Percentiles rank a stretch among this genome's conserved stretches.
These are phyloP conservation scores for Pteria penguin DNA, from an alignment of 2,888 invertebrate species.

Conservation along the genomic window DNA sequence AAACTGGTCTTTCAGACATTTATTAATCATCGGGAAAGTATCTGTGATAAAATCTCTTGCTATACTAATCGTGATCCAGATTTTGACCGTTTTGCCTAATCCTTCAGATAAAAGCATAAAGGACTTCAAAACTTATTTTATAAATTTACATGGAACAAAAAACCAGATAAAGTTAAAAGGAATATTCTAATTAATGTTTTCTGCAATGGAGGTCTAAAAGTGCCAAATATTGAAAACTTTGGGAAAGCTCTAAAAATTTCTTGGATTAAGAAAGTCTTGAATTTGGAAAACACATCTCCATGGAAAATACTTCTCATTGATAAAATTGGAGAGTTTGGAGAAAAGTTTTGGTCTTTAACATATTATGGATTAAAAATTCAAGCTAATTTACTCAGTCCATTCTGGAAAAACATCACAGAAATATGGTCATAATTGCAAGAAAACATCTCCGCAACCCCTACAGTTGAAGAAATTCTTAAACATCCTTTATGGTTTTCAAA, in stretches of 20 bases:
- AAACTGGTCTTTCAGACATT: slow-evolving; percentile 9
- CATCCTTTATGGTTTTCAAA: slow-evolving; percentile 5
- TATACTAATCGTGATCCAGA: slow-evolving; percentile 12
- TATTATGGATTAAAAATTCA: not conserved
- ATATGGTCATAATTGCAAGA: slow-evolving; percentile 5
- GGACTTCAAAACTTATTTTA: slow-evolving; percentile 18
- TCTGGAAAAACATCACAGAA: slow-evolving; percentile 21
- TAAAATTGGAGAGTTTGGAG: slow-evolving; percentile 10
- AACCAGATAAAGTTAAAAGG: slow-evolving; percentile 27
- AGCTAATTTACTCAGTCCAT: not conserved
- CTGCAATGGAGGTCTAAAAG: slow-evolving; percentile 23
- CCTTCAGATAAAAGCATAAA: slow-evolving; percentile 11
- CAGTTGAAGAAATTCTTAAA: not conserved
- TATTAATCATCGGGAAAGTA: slow-evolving; percentile 10
- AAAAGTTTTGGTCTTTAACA: slow-evolving; percentile 14
- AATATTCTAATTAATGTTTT: slow-evolving; percentile 18
- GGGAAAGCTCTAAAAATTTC: slow-evolving; percentile 17
- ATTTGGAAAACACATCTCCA: not conserved
- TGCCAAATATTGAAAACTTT: slow-evolving; percentile 20
- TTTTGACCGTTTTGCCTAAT: slow-evolving; percentile 17
- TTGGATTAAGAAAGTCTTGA: slow-evolving; percentile 21
- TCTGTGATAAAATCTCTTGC: slow-evolving; percentile 27
- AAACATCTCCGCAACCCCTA: not conserved
- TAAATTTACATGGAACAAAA: slow-evolving; percentile 26
- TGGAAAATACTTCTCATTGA: slow-evolving; percentile 17